Percentiles rank a stretch among this genome's conserved stretches.
These are phyloP conservation scores for Anseranas semipalmata DNA, from an alignment of 2,113 vertebrate species.

Conservation along the genomic window DNA sequence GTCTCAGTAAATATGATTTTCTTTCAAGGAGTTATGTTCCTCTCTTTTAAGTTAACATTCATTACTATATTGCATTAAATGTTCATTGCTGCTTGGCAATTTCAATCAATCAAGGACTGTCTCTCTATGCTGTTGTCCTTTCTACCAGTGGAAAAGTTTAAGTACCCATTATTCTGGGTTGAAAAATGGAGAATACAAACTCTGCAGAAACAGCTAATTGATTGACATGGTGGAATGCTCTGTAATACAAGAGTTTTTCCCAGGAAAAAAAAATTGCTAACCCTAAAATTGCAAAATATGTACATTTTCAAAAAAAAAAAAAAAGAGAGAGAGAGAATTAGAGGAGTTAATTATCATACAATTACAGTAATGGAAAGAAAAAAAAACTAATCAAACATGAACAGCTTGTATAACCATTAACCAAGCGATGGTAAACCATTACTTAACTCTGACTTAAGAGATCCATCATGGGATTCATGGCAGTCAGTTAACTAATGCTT, in stretches of 20 bases:
- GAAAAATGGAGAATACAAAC: constrained; percentile 24
- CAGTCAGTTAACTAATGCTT: constrained; percentile 72
- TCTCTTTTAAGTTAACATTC: constrained; percentile 44
- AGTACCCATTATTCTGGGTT: constrained; percentile 1
- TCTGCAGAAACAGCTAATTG: constrained; percentile 17
- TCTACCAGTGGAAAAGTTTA: constrained; percentile 21
- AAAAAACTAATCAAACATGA: constrained; percentile 69
- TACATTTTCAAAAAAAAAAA: not conserved
- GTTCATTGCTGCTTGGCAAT: constrained; percentile 46
- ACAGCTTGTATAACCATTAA: constrained; percentile 78
- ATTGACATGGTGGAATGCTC: not conserved
- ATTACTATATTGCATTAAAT: constrained; percentile 27
- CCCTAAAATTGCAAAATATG: constrained; percentile 34
- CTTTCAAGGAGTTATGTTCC: constrained; percentile 40
- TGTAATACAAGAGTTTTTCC: constrained; percentile 2
- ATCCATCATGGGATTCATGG: constrained; percentile 70
- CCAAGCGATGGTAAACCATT: constrained; percentile 74
- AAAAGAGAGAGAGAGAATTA: not conserved
- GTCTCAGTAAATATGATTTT: constrained; percentile 31
- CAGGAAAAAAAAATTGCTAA: constrained; percentile 17
- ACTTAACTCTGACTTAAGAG: constrained; percentile 72
- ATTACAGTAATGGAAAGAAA: constrained; percentile 70
- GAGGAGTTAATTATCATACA: constrained; percentile 74
- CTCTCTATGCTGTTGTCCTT: constrained; percentile 9
- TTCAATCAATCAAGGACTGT: constrained; percentile 50